phyloP scores from a whole-genome alignment of 2,888 invertebrate genomes.

The Serrognathus titanus region DNA sequence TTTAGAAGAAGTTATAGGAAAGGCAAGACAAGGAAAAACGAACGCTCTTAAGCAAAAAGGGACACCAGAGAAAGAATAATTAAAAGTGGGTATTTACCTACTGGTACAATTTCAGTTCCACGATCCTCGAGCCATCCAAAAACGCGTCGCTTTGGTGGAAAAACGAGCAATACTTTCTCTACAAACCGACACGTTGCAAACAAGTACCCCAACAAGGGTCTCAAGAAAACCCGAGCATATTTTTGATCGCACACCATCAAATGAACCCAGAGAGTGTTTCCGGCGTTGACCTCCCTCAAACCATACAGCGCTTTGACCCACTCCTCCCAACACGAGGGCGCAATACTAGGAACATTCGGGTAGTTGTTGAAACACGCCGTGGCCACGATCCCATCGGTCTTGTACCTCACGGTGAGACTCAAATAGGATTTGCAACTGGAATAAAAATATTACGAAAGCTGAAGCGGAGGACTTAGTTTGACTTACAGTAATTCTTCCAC shows the following conservation, averaged over 20 bases:
- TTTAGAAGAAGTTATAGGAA: too few species aligned
- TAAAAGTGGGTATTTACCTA: not conserved
- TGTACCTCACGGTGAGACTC: slow-evolving; percentile 41
- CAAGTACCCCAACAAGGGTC: slow-evolving; percentile 45
- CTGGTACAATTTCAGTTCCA: slow-evolving; percentile 28
- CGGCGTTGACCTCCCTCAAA: slow-evolving; percentile 36
- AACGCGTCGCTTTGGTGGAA: slow-evolving; percentile 46
- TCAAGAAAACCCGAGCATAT: slow-evolving; percentile 43
- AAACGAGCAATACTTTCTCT: slow-evolving; percentile 52
- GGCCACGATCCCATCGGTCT: slow-evolving; percentile 33
- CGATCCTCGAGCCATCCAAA: slow-evolving; percentile 37
- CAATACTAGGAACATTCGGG: slow-evolving; percentile 57
- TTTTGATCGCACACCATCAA: slow-evolving; percentile 55
- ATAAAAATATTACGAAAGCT: not conserved
- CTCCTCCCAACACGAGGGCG: slow-evolving; percentile 55
- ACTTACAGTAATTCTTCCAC: too few species aligned
- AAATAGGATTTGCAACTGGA: slow-evolving; percentile 5
- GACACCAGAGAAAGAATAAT: too few species aligned
- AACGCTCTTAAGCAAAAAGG: too few species aligned
- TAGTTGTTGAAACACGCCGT: slow-evolving; percentile 45
- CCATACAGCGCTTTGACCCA: slow-evolving; percentile 57
- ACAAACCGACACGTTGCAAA: slow-evolving; percentile 55
- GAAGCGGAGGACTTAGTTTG: not conserved
- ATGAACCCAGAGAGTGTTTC: slow-evolving; percentile 58
- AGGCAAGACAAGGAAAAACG: too few species aligned